Base-by-base conservation (phyloP, 2,113 vertebrate genomes). In the Hiodon tergisus region DNA sequence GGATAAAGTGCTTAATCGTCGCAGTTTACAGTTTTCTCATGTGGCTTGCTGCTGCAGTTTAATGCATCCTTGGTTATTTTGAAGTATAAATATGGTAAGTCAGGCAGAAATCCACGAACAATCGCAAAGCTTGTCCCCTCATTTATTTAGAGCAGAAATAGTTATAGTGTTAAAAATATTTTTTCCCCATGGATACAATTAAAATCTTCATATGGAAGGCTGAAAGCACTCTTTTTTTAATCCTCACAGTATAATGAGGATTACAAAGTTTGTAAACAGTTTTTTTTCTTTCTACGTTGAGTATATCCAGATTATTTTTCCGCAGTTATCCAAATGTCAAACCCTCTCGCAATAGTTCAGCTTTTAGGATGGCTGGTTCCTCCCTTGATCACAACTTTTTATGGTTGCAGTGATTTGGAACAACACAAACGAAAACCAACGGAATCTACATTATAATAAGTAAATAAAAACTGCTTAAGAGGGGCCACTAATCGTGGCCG, bases 11-110 rank as follows among this genome's bases (percentile, higher is more conserved):
- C 69, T 68, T 67, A 77, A 72, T 67, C 62, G 48, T 16, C 55
- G 52, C 69, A 67, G 62, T 73, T 70, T 71, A 65, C 68, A 71
- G 53, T 17, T 66, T 9, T 72, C 55, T 77, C 61, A 77, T 78
- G 71, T 78, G 71, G 71, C 57, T 68, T 57, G 14, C 46, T 14
- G 71, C 65, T 77, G 8, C 54, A 16, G 47, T 54, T 54, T 17
- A 62, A 11, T 46, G 71, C 5, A 57, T 60, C 17, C 65, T 55
- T 10, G 65, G 63, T 73, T 68, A 73, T 77, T 67, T 73, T 68
- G 48, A 73, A 50, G 62, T 72, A 61, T 67, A 57, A 52, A 69
- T 66, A 17, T 50, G 5, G 13, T 17, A 73, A 67, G 16, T 71
- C 31, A 6, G 53, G 52, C 69, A 71, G 59, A 63, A 65, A 70